Base-by-base conservation (phyloP, 2,888 invertebrate species). In the Nomada hirtipes region DNA sequence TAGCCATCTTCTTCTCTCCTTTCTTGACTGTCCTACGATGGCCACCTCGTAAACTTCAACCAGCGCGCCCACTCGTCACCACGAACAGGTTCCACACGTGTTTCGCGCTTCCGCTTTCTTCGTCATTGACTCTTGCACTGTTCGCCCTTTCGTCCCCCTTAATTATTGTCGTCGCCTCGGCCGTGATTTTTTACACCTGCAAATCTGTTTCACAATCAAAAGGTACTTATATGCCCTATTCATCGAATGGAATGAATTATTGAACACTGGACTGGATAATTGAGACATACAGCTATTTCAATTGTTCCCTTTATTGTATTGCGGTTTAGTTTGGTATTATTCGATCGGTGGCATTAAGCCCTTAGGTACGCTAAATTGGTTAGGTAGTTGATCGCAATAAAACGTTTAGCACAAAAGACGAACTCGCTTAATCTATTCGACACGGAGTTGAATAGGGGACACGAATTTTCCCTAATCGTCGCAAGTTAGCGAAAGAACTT, bases 21-120 rank as follows among this genome's bases (percentile, higher is more conserved):
- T 64, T 74, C 73, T 85, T 44, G 60, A 72, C 76, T 82, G 79
- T 76, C 79, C 81, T 67, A 75, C 79, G 79, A 79, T 81, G 77
- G 61, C 71, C 75, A 84, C 71, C 71, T 83, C 85, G 79, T 87
- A 84, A 87, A 87, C 77, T 81, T 85, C 61, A 77, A 57, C 71
- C 76, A 70, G 65, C 67, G 74, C 83, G 86, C 83, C 86, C 83
- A 87, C 87, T 86, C 87, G 79, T 84, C 80, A 61, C 74, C 50
- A 65, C 72, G 67, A 87, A 87, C 75, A 76, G 83, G 89, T 89
- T 87, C 77, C 72, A 64, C 55, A 75, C 59, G 57, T 69, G 63
- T 52, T 75, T 63, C 52, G 53, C 60, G 50, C 52, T 65, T 69
- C 52, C 50, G 64, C 60, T 64, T 75, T 55, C 64, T n/a, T 44